phyloP scores from a whole-genome alignment of 2,888 invertebrate genomes.

The Drosophila neutralis region DNA sequence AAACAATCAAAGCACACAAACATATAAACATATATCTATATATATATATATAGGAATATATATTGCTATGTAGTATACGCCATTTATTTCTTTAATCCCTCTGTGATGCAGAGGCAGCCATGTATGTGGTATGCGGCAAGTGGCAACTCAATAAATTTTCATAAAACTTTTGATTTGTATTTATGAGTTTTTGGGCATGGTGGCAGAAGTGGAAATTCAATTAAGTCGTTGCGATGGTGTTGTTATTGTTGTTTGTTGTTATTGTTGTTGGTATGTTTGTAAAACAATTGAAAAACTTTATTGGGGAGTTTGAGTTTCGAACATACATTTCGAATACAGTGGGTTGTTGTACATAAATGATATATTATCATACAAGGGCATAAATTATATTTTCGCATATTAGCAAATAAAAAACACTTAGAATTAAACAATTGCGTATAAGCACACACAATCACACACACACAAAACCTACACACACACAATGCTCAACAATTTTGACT shows the following conservation, averaged over 20 bases:
- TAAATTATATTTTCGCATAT: constrained; percentile 62
- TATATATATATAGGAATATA: background rate
- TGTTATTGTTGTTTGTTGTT: constrained; percentile 14
- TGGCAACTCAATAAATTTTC: constrained; percentile 73
- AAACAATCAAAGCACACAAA: constrained; percentile 47
- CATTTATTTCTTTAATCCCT: constrained; percentile 34
- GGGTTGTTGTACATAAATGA: constrained; percentile 47
- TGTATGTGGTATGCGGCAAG: constrained; percentile 35
- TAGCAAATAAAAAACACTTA: constrained; percentile 65
- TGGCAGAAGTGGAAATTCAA: constrained; percentile 58
- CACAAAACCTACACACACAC: constrained; percentile 16
- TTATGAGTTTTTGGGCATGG: constrained; percentile 65
- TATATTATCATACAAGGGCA: constrained; percentile 75
- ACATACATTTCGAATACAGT: constrained; percentile 36
- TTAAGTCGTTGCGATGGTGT: constrained; percentile 44
- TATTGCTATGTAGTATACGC: background rate
- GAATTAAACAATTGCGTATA: constrained; percentile 47
- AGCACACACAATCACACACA: constrained; percentile 15
- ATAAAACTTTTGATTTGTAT: constrained; percentile 80
- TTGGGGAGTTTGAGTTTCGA: constrained; percentile 52
- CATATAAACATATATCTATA: background rate
- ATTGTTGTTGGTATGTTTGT: constrained; percentile 53
- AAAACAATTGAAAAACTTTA: constrained; percentile 81
- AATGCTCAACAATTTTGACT: constrained; percentile 10
- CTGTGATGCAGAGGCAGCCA: constrained; percentile 12